These are phyloP conservation scores for Aphidius ervi DNA, from an alignment of 1,140 invertebrate genomes.

Conservation along the genomic window DNA sequence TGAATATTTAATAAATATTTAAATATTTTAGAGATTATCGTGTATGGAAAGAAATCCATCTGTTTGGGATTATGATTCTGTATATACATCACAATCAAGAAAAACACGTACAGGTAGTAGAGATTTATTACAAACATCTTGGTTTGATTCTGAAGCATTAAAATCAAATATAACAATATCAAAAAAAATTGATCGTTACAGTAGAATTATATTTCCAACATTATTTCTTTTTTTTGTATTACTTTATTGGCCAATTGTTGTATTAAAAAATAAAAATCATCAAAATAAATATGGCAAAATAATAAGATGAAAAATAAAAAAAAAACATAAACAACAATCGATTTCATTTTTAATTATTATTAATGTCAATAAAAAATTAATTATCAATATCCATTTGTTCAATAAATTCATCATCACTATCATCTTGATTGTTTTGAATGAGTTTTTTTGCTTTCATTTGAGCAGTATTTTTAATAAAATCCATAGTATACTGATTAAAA, in stretches of 20 bases:
- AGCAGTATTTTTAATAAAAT: constrained; percentile 59
- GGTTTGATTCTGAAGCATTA: constrained; percentile 40
- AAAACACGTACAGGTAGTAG: constrained; percentile 37
- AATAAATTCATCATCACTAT: constrained; percentile 45
- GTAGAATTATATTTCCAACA: constrained; percentile 67
- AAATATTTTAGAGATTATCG: constrained; percentile 55
- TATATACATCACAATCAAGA: constrained; percentile 28
- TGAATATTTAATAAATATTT: neutral
- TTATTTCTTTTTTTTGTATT: constrained; percentile 70
- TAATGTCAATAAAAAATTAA: constrained; percentile 3
- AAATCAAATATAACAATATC: constrained; percentile 33
- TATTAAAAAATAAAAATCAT: constrained; percentile 56
- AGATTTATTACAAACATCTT: constrained; percentile 39
- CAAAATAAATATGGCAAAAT: neutral
- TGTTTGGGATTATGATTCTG: constrained; percentile 57
- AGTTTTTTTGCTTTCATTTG: constrained; percentile 45
- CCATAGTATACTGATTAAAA: constrained; percentile 74
- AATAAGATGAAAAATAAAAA: too few species aligned
- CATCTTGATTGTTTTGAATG: constrained; percentile 24
- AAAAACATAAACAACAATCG: too few species aligned
- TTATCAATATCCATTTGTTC: constrained; percentile 31
- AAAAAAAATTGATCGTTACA: constrained; percentile 43
- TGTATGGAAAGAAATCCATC: constrained; percentile 60
- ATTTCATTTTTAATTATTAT: too few species aligned
- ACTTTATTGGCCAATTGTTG: constrained; percentile 69